Percentiles rank a stretch among this genome's conserved stretches.
Evolutionary conservation across 2,113 vertebrate genomes (phyloP).

Genomic region (Hemibagrus wyckioides): DNA sequence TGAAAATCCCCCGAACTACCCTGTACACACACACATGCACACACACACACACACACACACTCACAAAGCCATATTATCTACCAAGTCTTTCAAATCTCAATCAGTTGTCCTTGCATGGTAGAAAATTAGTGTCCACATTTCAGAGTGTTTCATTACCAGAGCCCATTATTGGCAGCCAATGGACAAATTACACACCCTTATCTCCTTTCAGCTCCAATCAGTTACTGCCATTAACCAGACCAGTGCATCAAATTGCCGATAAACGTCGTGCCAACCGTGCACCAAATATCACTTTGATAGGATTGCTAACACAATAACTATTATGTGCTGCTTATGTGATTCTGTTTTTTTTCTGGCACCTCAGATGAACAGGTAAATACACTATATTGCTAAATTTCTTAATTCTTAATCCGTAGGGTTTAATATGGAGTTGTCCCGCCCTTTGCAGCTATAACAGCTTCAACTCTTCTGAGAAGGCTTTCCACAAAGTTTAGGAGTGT

Average conservation of each 20-base stretch:
- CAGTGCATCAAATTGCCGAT: constrained; percentile 65
- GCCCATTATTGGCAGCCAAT: constrained; percentile 67
- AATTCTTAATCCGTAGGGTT: too few relatives aligned
- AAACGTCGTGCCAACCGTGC: constrained; percentile 56
- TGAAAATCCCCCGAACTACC: constrained; percentile 23
- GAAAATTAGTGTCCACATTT: constrained; percentile 65
- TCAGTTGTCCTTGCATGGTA: constrained; percentile 45
- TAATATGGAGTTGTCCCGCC: too few relatives aligned
- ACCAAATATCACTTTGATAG: constrained; percentile 46
- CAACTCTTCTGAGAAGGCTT: too few relatives aligned
- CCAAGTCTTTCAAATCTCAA: constrained; percentile 16
- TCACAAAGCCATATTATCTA: neutral
- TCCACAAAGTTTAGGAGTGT: too few relatives aligned
- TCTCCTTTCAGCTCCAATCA: constrained; percentile 69
- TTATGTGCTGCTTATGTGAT: constrained; percentile 52
- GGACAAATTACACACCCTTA: constrained; percentile 71
- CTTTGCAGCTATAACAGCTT: too few relatives aligned
- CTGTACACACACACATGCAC: constrained; percentile 19
- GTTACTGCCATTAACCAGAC: constrained; percentile 67
- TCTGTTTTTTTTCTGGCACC: neutral
- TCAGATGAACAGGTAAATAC: neutral
- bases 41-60: constrained; percentile 23
- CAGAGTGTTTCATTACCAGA: constrained; percentile 69
- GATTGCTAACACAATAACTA: constrained; percentile 53
- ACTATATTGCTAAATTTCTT: too few relatives aligned